These are phyloP conservation scores for Bathynomus jamesi DNA, from an alignment of 1,140 invertebrate genomes.

Conservation along the genomic window DNA sequence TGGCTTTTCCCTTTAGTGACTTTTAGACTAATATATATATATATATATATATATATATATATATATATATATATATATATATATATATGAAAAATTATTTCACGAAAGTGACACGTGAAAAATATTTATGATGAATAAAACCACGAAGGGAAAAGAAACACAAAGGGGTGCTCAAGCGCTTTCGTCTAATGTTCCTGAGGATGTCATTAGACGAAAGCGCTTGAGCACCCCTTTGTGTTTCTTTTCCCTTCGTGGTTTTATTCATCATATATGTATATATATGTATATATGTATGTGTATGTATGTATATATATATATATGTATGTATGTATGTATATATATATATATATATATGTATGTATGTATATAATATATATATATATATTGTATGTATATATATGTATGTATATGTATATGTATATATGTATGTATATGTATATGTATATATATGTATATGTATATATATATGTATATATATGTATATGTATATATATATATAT, in stretches of 20 bases:
- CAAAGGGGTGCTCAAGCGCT: too few species aligned
- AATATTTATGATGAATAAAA: too few species aligned
- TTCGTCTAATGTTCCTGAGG: too few species aligned
- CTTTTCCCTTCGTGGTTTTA: neutral
- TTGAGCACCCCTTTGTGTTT: neutral
- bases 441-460: neutral
- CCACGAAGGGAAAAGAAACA: too few species aligned
- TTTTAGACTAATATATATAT: too few species aligned
- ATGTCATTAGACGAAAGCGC: too few species aligned
- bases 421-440: neutral
- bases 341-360: neutral
- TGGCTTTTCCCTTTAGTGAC: too few species aligned
- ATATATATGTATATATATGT: neutral
- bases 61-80: neutral
- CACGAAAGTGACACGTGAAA: too few species aligned
- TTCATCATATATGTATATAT: neutral
- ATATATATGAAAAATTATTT: too few species aligned
- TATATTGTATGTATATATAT: neutral
- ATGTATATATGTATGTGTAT: neutral
- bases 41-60: neutral
- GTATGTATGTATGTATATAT: neutral
- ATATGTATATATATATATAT: conserved; percentile 2
- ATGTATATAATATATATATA: neutral
- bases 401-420: neutral
- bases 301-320: neutral